A percentile compares a stretch with the other conserved stretches of the same genome.
phyloP scores from a whole-genome alignment of 2,888 invertebrate species.

The Polymixis lichenea region DNA sequence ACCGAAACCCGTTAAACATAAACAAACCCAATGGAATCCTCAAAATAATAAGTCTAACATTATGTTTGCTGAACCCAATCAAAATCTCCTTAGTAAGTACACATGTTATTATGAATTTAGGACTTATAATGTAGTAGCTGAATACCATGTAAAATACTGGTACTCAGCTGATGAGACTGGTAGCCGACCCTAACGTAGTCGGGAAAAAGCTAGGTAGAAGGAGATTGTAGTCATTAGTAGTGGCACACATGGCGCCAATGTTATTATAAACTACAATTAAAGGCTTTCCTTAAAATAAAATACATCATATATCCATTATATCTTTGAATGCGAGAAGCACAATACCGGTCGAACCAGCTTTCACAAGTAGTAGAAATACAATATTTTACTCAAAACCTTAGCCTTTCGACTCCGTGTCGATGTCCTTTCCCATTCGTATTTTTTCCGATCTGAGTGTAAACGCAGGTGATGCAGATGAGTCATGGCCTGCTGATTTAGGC shows the following conservation, averaged over 20 bases:
- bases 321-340: no score
- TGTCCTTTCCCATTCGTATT: not conserved
- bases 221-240: not conserved
- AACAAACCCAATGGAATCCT: constrained; percentile 24
- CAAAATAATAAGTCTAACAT: constrained; percentile 52
- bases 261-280: not conserved
- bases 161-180: not conserved
- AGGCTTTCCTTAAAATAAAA: not conserved
- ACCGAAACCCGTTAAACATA: constrained; percentile 2
- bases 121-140: not conserved
- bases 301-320: no score
- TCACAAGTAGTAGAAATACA: not conserved
- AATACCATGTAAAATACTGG: not conserved
- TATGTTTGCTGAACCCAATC: constrained; percentile 74
- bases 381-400: constrained; percentile 4
- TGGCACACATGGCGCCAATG: not conserved
- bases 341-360: no score
- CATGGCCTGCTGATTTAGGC: constrained; percentile 78
- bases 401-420: not conserved
- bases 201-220: not conserved
- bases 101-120: not conserved
- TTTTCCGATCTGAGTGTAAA: constrained; percentile 10
- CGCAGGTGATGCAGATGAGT: constrained; percentile 81
- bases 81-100: constrained; percentile 79
- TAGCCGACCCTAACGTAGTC: not conserved